Conservation (phyloP, 2,113 vertebrate species). For the Dunckerocampus dactyliophorus region DNA sequence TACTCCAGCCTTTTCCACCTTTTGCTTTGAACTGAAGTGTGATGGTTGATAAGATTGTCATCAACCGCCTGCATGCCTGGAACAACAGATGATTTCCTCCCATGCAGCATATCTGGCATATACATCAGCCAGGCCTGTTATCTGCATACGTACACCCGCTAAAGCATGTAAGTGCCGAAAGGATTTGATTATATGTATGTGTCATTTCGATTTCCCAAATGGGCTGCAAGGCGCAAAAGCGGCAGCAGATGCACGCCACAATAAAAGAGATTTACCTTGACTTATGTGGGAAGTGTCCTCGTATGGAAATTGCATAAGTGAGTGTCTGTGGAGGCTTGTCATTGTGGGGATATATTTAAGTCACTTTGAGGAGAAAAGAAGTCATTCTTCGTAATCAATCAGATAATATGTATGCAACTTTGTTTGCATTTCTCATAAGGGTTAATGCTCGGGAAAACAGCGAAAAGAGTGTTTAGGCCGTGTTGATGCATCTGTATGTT, state of each 20-base stretch:
- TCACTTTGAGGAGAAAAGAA: neutral
- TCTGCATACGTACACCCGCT: neutral
- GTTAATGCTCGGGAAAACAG: neutral
- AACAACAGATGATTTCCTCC: constrained; percentile 1
- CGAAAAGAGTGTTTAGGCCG: neutral
- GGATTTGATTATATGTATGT: constrained; percentile 20
- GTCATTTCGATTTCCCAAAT: constrained; percentile 33
- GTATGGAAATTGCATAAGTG: neutral
- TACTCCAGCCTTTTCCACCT: neutral
- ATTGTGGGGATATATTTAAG: neutral
- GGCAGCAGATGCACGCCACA: constrained; percentile 18
- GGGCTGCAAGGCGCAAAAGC: constrained; percentile 11
- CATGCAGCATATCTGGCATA: neutral
- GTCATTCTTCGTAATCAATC: too few relatives aligned
- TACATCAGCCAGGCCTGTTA: neutral
- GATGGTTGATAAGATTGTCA: constrained; percentile 4
- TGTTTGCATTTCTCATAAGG: too few relatives aligned
- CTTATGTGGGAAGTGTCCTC: constrained; percentile 8
- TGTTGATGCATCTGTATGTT: constrained; percentile 6
- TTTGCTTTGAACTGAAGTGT: neutral
- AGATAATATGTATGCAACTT: neutral
- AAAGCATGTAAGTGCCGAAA: constrained; percentile 2
- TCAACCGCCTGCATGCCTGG: constrained; percentile 4
- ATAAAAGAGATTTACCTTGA: constrained; percentile 37
- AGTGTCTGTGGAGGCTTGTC: neutral